Evolutionary conservation across 2,113 vertebrate species (phyloP), one percentile per base, ranked within the genome.

Genomic region (Barnardius zonarius): DNA sequence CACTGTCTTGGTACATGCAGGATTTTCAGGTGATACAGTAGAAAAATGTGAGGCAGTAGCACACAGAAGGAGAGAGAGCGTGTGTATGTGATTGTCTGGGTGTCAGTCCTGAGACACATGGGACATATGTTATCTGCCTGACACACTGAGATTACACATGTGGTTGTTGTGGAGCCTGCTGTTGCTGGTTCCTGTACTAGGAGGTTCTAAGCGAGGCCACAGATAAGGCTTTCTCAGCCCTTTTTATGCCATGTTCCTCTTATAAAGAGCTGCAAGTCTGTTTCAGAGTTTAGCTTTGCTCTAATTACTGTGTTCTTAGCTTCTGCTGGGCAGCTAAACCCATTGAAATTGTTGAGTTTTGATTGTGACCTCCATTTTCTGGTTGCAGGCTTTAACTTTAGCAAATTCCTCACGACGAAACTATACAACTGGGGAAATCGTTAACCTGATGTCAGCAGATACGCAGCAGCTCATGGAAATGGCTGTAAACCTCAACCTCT

Each of bases 381-480:
- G 81, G 20, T 72, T 83, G 30, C 70, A 98, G 97, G 91, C 93
- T 23, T 94, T 98, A 74, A 92, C 93, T 80, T 86, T 94, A 92
- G 93, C 97, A 73, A 97, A 86, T 70, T 95, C 78, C 88, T 97
- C 97, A 74, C 19, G 23, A 33, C 79, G 64, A 41, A 96, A 79
- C 23, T 97, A 93, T 51, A 93, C 97, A 80, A 87, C 93, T 19
- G 94, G 96, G 13, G 92, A 97, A 87, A 80, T 97, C 52, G 96
- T 97, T 68, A 96, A 98, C 73, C 73, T 98, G 69, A 96, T 97
- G 90, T 97, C 93, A 49, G 63, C 83, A 49, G 97, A 98, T 89
- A 88, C 93, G 57, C 96, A 97, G 67, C 94, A 97, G 51, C 92
- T 98, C 63, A 94, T 97, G 95, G 97, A 97, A 44, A 90, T 98